Evolutionary conservation across 1,140 invertebrate species (phyloP), one percentile per base, ranked within the genome.

Genomic region (Drosophila persimilis): DNA sequence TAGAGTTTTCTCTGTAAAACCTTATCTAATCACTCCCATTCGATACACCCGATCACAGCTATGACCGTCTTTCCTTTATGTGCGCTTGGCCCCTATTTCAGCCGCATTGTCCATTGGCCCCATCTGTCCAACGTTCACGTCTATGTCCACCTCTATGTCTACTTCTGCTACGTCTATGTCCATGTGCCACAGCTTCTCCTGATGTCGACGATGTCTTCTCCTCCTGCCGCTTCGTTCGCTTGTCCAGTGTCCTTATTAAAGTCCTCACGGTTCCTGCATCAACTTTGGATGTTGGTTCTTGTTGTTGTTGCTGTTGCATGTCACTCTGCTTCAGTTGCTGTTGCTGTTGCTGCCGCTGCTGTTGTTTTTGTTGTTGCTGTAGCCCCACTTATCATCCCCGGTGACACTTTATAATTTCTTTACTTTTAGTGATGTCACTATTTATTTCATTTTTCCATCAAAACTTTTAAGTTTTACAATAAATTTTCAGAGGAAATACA

Each of bases 391-490:
- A 86, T 90, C 89, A 90, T 86, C 89, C 89, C 81, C 69, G 81
- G 80, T 90, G 89, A 90, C 89, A 90, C 89, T 90, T 90, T 90
- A 90, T 90, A 90, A 90, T 90, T 90, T 90, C 89, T 90, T 90
- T 81, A 89, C 85, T 89, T 90, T 90, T 90, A 89, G 89, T 88
- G 89, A 83, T 90, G 89, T 90, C 89, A 90, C 80, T 90, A 89
- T 90, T 90, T 90, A 90, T 90, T 90, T 90, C 81, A 90, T 90
- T 90, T 86, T 90, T 89, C 89, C 84, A 90, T 89, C 84, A 90
- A 81, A 90, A 90, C 83, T 88, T 90, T 90, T 88, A 90, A 90
- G 88, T 86, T 89, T 89, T 89, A 89, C 80, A 89, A 89, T 89
- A 89, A 89, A 89, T 89, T 89, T 89, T 89, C 83, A 86, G 83